Evolutionary conservation across 2,113 vertebrate genomes (phyloP).

Genomic region (Piaya cayana): DNA sequence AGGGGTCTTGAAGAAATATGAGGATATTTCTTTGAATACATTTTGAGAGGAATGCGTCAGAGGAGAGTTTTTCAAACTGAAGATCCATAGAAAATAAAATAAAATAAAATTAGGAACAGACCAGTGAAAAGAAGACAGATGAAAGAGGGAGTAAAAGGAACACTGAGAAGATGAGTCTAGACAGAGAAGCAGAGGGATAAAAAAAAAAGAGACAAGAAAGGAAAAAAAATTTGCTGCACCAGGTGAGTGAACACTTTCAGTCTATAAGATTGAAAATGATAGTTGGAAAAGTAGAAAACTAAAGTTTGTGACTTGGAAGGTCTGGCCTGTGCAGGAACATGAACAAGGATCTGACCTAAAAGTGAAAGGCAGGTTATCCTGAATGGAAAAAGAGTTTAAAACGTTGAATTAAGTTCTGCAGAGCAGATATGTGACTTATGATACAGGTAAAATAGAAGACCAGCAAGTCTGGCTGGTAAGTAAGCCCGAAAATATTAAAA

Average conservation of each 20-base stretch:
- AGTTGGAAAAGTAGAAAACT: constrained; percentile 2
- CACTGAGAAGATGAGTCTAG: background rate
- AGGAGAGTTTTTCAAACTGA: constrained; percentile 3
- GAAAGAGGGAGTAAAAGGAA: constrained; percentile 16
- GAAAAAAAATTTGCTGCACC: background rate
- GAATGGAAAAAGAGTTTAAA: background rate
- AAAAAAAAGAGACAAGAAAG: background rate
- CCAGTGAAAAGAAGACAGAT: constrained; percentile 20
- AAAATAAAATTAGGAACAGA: constrained; percentile 49
- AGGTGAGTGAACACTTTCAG: background rate
- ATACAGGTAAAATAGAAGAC: background rate
- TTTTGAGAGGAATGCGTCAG: constrained; percentile 39
- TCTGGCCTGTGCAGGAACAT: background rate
- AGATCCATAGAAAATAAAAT: constrained; percentile 38
- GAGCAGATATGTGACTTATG: background rate
- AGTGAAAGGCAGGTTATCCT: background rate
- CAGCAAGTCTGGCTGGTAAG: background rate
- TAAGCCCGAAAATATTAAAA: background rate
- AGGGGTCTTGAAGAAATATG: constrained; percentile 45
- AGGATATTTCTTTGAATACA: constrained; percentile 56
- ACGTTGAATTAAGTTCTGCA: background rate
- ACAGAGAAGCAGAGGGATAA: background rate
- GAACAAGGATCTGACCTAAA: background rate
- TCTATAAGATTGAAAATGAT: background rate
- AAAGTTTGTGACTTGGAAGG: background rate